Conservation (phyloP, 2,797 vertebrate species). For the Prionace glauca region DNA sequence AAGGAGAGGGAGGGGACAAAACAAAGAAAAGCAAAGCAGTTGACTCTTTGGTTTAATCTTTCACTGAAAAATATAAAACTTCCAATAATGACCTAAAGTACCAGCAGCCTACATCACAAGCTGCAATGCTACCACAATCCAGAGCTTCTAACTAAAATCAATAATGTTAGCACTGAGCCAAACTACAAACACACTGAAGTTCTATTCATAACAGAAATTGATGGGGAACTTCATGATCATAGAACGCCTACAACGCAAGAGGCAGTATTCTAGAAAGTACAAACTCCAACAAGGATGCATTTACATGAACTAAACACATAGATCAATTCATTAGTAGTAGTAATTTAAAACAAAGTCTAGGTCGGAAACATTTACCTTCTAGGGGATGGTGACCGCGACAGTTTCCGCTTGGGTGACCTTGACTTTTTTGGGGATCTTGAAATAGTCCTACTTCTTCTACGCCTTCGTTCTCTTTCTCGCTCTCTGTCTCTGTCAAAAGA, state of each 20-base stretch:
- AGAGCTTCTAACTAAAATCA: not conserved
- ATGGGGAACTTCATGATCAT: not conserved
- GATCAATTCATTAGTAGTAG: not conserved
- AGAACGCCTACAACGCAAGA: no score
- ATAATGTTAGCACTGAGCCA: not conserved
- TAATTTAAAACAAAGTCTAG: not conserved
- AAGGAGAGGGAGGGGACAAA: no score
- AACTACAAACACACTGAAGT: not conserved
- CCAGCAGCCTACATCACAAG: not conserved
- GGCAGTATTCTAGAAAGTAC: not conserved
- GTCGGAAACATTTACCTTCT: slow-evolving; percentile 66
- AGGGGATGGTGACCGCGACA: slow-evolving; percentile 79
- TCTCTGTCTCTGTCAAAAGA: slow-evolving; percentile 46
- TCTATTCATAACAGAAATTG: not conserved
- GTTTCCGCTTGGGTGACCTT: slow-evolving; percentile 75
- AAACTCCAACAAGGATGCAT: not conserved
- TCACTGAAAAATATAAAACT: not conserved
- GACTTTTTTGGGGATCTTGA: slow-evolving; percentile 78
- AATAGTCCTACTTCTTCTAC: slow-evolving; percentile 74
- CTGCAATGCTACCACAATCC: not conserved
- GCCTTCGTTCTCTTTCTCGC: slow-evolving; percentile 61
- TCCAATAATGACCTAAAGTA: not conserved
- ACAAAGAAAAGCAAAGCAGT: not conserved
- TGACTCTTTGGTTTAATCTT: not conserved
- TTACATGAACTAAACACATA: not conserved